A percentile compares a stretch with the other conserved stretches of the same genome.
phyloP scores from a whole-genome alignment of 2,888 invertebrate genomes.

The Tinea trinotella region DNA sequence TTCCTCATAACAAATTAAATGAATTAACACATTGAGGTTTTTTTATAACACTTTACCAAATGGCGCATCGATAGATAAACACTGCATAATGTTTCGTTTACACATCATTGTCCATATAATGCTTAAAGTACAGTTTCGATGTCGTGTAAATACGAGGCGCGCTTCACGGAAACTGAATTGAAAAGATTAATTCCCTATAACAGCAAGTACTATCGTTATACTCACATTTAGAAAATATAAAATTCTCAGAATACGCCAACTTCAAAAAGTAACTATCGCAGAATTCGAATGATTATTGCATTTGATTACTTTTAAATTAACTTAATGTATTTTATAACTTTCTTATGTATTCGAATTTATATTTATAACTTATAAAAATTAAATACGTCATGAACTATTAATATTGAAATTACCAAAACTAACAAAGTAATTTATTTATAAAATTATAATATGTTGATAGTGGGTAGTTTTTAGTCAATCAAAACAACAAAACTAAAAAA shows the following conservation, averaged over 20 bases:
- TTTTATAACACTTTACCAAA: constrained; percentile 31
- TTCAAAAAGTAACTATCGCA: constrained; percentile 35
- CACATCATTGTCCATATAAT: neutral
- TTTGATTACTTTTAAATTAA: no score
- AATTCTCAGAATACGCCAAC: constrained; percentile 40
- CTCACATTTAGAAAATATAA: constrained; percentile 37
- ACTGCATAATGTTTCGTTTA: neutral
- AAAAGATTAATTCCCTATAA: constrained; percentile 11
- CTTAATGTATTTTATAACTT: no score
- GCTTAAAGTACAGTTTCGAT: neutral
- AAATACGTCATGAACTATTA: no score
- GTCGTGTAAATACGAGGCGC: neutral
- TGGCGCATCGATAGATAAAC: constrained; percentile 14
- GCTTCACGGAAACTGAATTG: neutral
- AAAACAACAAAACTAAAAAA: no score
- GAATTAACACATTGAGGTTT: constrained; percentile 46
- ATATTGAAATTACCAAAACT: no score
- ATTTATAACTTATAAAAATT: no score
- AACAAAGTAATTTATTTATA: no score
- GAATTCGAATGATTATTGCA: neutral
- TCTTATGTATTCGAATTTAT: no score
- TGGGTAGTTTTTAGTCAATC: no score
- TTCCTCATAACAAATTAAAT: constrained; percentile 15
- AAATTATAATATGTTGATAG: no score
- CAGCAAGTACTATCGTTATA: constrained; percentile 45